Evolutionary conservation across 1,140 invertebrate species (phyloP).

Genomic region (Stratiolaelaps scimitus): DNA sequence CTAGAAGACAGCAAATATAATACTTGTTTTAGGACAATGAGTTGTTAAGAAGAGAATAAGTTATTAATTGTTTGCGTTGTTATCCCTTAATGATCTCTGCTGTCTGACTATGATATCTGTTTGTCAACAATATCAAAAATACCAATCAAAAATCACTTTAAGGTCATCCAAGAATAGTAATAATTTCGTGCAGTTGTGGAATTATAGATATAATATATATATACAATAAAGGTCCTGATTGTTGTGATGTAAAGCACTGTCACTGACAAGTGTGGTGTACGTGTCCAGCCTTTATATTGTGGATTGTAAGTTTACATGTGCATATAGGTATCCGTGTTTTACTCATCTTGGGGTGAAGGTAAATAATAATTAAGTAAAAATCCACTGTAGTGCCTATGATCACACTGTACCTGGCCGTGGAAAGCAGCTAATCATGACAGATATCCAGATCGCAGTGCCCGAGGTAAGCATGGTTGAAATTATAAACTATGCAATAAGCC

Average conservation of each 20-base stretch:
- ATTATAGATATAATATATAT: too few species aligned
- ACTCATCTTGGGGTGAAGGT: too few species aligned
- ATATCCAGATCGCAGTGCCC: slow-evolving; percentile 59
- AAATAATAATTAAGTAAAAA: too few species aligned
- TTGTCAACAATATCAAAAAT: too few species aligned
- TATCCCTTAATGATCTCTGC: too few species aligned
- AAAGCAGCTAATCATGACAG: slow-evolving; percentile 76
- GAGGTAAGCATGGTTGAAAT: slow-evolving; percentile 26
- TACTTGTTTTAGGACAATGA: neutral
- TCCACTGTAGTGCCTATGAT: slow-evolving; percentile 64
- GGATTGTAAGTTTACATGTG: slow-evolving; percentile 24
- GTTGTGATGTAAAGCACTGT: neutral
- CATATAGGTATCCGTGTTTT: neutral
- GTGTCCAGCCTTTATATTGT: neutral
- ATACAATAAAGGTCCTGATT: neutral
- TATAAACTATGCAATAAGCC: too few species aligned
- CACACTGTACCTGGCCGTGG: slow-evolving; percentile 63
- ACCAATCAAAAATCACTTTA: neutral
- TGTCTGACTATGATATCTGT: too few species aligned
- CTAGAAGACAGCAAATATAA: neutral
- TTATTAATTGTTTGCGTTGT: too few species aligned
- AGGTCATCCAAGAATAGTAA: neutral
- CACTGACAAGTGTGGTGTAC: neutral
- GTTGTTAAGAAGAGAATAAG: too few species aligned
- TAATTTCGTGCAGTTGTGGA: neutral